phyloP scores from a whole-genome alignment of 1,140 invertebrate species.

The Temnothorax curvispinosus region DNA sequence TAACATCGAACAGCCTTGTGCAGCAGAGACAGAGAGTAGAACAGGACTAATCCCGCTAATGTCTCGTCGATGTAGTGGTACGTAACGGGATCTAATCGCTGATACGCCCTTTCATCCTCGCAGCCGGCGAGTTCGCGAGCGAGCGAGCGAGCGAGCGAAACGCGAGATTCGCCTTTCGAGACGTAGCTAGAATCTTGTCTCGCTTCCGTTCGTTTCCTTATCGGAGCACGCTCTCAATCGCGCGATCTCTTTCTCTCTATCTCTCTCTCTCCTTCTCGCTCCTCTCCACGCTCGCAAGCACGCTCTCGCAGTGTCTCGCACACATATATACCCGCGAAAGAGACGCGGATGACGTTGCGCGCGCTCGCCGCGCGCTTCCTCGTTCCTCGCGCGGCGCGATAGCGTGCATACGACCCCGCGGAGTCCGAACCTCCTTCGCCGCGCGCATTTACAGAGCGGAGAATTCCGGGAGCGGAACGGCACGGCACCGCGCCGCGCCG shows the following conservation, averaged over 20 bases:
- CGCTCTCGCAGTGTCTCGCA: too few species aligned
- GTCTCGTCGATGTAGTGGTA: slow-evolving; percentile 49
- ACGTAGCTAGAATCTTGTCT: slow-evolving; percentile 32
- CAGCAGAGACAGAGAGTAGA: slow-evolving; percentile 43
- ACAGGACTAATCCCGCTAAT: slow-evolving; percentile 52
- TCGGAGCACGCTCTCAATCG: not conserved
- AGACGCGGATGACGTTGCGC: not conserved
- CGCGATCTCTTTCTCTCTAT: not conserved
- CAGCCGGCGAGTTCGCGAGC: not conserved
- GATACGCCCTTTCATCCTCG: slow-evolving; percentile 56
- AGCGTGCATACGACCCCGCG: not conserved
- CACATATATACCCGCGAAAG: not conserved
- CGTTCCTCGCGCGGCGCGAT: slow-evolving; percentile 17
- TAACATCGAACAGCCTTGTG: slow-evolving; percentile 9
- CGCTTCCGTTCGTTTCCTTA: slow-evolving; percentile 54
- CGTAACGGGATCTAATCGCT: slow-evolving; percentile 43
- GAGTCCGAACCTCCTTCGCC: slow-evolving; percentile 43
- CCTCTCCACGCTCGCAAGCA: not conserved
- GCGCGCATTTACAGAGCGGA: slow-evolving; percentile 63
- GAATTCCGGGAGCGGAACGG: slow-evolving; percentile 72
- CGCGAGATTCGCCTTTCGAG: slow-evolving; percentile 38
- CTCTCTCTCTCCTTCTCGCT: not conserved
- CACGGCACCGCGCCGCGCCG: slow-evolving; percentile 46
- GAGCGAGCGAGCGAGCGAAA: not conserved
- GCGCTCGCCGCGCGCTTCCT: slow-evolving; percentile 15